These are phyloP conservation scores for Blomia tropicalis DNA, from an alignment of 2,888 invertebrate genomes.

Conservation along the genomic window DNA sequence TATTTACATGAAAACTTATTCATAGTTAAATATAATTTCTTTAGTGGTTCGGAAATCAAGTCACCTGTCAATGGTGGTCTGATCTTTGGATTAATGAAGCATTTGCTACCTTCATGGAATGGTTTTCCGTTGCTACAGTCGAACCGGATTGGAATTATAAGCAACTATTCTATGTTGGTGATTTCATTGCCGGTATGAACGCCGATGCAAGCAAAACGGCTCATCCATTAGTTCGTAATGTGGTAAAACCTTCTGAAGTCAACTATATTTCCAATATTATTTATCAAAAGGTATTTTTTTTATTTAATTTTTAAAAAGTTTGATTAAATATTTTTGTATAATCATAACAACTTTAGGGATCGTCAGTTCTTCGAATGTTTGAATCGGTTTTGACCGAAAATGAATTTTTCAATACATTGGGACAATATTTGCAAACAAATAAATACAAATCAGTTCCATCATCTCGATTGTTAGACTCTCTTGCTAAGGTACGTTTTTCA, in stretches of 20 bases:
- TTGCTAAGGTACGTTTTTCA: not conserved
- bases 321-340: conserved; percentile 47
- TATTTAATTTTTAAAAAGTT: not conserved
- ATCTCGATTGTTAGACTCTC: not conserved
- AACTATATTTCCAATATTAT: conserved; percentile 14
- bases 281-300: conserved; percentile 18
- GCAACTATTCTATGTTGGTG: conserved; percentile 12
- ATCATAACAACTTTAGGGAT: too few relatives aligned
- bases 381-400: conserved; percentile 5
- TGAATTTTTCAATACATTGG: conserved; percentile 6
- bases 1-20: not conserved
- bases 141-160: conserved; percentile 39
- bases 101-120: conserved; percentile 43
- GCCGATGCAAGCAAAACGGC: conserved; percentile 20
- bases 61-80: conserved; percentile 39
- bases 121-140: conserved; percentile 40
- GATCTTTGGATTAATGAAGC: conserved; percentile 32
- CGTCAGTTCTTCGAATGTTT: conserved; percentile 70
- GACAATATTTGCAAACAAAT: conserved; percentile 4
- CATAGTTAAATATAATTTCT: not conserved
- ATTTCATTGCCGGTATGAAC: not conserved
- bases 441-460: not conserved
- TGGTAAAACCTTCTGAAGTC: not conserved
- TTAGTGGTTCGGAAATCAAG: conserved; percentile 41
- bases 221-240: conserved; percentile 17